A percentile compares a stretch with the other conserved stretches of the same genome.
Evolutionary conservation across 1,140 invertebrate species (phyloP).

Genomic region (Aphaenogaster rudis): DNA sequence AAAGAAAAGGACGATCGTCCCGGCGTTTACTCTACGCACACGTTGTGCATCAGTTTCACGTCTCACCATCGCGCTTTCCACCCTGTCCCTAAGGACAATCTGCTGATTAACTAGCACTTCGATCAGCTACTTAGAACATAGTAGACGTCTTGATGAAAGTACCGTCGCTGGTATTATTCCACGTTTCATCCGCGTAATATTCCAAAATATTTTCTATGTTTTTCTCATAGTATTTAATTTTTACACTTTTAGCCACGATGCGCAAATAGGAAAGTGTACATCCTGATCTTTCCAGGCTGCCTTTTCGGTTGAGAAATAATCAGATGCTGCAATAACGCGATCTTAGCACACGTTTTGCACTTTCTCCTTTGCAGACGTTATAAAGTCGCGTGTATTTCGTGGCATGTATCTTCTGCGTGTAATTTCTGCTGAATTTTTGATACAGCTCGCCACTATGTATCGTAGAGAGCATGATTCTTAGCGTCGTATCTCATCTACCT

Average conservation of each 20-base stretch:
- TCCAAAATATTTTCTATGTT: not conserved
- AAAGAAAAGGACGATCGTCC: slow-evolving; percentile 21
- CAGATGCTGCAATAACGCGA: not conserved
- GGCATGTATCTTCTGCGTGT: not conserved
- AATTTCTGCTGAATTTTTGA: slow-evolving; percentile 34
- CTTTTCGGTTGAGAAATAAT: not conserved
- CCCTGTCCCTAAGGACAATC: not conserved
- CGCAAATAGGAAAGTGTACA: not conserved
- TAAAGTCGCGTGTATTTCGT: not conserved
- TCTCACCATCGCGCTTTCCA: not conserved
- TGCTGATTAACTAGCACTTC: slow-evolving; percentile 38
- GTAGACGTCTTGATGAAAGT: slow-evolving; percentile 18
- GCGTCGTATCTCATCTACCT: not conserved
- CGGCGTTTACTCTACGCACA: slow-evolving; percentile 23
- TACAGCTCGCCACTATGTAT: not conserved
- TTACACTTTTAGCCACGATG: not conserved
- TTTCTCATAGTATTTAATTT: not conserved
- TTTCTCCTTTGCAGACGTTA: not conserved
- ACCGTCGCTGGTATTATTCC: not conserved
- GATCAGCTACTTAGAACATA: slow-evolving; percentile 30
- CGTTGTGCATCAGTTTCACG: slow-evolving; percentile 55
- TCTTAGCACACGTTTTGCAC: not conserved
- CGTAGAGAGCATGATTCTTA: not conserved
- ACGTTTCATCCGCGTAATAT: not conserved
- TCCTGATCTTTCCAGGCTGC: not conserved